Percentiles rank a stretch among this genome's conserved stretches.
Conservation (phyloP, 2,113 vertebrate species). For the Sula dactylatra region DNA sequence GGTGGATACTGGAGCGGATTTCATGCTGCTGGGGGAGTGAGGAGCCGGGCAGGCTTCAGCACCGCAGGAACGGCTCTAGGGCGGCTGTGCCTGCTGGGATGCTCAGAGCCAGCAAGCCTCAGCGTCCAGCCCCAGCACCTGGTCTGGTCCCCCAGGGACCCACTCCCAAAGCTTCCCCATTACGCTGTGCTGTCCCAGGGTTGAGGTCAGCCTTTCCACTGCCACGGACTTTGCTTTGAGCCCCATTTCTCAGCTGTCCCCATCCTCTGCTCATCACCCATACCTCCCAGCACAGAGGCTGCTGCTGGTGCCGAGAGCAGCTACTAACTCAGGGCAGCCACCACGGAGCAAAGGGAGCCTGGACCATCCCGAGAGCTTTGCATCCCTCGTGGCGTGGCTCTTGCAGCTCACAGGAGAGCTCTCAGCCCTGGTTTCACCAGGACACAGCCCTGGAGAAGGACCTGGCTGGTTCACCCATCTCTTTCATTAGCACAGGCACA, state of each 20-base stretch:
- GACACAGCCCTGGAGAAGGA: background rate
- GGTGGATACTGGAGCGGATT: background rate
- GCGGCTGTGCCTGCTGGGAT: background rate
- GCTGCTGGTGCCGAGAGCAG: background rate
- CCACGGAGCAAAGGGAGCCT: background rate
- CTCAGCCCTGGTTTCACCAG: background rate
- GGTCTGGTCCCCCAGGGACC: background rate
- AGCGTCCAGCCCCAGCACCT: background rate
- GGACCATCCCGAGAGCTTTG: fast-evolving
- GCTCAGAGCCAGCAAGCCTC: background rate
- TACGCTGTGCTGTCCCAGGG: background rate
- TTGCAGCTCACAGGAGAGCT: background rate
- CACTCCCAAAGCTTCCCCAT: background rate
- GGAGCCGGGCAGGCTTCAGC: background rate
- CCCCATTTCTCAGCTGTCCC: fast-evolving
- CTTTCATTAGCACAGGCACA: background rate
- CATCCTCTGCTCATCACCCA: fast-evolving
- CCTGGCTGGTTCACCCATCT: background rate
- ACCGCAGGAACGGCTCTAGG: background rate
- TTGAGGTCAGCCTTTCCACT: background rate
- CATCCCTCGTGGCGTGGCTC: fast-evolving
- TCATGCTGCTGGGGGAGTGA: background rate
- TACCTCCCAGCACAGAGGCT: background rate
- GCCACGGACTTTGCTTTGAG: fast-evolving
- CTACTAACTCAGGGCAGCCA: background rate